phyloP scores from a whole-genome alignment of 1,140 invertebrate genomes.

The Rhagoletis pomonella region DNA sequence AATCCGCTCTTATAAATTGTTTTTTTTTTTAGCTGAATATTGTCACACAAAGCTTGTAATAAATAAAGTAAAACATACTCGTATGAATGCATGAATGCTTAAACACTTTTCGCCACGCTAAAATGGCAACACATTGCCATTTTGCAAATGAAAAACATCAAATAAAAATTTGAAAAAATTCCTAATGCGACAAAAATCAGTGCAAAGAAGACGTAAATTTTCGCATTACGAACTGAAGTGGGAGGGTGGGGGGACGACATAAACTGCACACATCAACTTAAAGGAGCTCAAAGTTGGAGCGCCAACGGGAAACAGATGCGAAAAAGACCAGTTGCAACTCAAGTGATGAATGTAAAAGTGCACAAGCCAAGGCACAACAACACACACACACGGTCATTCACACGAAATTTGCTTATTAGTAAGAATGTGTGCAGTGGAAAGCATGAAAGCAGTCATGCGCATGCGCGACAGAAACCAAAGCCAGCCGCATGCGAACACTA shows the following conservation, averaged over 20 bases:
- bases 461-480: constrained; percentile 41
- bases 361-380: not conserved
- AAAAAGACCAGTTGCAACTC: constrained; percentile 16
- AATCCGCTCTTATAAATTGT: not conserved
- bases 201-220: not conserved
- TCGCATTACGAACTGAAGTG: not conserved
- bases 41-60: no score
- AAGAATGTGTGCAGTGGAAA: constrained; percentile 40
- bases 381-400: not conserved
- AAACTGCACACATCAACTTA: constrained; percentile 21
- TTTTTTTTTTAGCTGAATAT: not conserved
- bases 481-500: not conserved
- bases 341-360: constrained; percentile 15
- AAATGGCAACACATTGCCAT: not conserved
- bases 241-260: not conserved
- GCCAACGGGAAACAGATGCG: constrained; percentile 10
- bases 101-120: not conserved
- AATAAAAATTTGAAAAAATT: constrained; percentile 19
- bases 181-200: not conserved
- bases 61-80: not conserved
- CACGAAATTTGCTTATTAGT: constrained; percentile 19
- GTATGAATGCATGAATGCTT: no score
- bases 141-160: constrained; percentile 11
- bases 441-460: constrained; percentile 33
- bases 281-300: constrained; percentile 24